Base-by-base conservation (phyloP, 2,888 invertebrate genomes). In the Sphaerophoria taeniata region DNA sequence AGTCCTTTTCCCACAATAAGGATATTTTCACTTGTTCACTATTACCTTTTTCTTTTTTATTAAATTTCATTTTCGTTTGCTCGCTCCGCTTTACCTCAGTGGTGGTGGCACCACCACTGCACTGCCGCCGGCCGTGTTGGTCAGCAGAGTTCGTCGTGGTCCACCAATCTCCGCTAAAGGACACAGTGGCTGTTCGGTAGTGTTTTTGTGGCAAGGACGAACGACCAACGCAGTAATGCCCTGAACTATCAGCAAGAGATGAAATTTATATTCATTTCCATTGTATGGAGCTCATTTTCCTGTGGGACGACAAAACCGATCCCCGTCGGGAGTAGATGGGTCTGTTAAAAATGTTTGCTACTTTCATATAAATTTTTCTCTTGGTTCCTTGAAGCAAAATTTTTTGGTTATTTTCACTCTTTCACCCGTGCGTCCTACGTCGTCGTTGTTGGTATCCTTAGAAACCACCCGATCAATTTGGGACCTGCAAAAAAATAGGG, bases 211-310 rank as follows among this genome's bases (percentile, higher is more conserved):
- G 65, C 65, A 65, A 65, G 33, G 65, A 51, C 33, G 51, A 36
- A 11, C 16, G 47, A 7, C 24, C 24, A 24, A 24, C 9, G 39
- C 9, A 9, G 58, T 43, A 7, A 67, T 67, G 53, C 76, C 16
- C 67, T 81, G 71, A 81, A 76, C 76, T 81, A 72, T 76, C 81
- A 76, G 72, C 76, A 67, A 60, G 67, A 67, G 76, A 72, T 60
- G 65, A 67, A 81, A 76, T 76, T 83, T 78, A 83, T 83, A 51
- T 73, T 77, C 67, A 71, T 67, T 56, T 67, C 63, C 60, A 63
- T 53, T 69, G 73, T 82, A 61, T 55, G 55, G 36, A 69, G 67
- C 16, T 65, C 51, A 55, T 56, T 45, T 56, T 82, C 67, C 77
- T 58, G 45, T 73, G 77, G 69, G 72, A 69, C 56, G 55, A 6